Percentiles rank a stretch among this genome's conserved stretches.
These are phyloP conservation scores for Lepidurus couesii DNA, from an alignment of 1,140 invertebrate species.

Conservation along the genomic window DNA sequence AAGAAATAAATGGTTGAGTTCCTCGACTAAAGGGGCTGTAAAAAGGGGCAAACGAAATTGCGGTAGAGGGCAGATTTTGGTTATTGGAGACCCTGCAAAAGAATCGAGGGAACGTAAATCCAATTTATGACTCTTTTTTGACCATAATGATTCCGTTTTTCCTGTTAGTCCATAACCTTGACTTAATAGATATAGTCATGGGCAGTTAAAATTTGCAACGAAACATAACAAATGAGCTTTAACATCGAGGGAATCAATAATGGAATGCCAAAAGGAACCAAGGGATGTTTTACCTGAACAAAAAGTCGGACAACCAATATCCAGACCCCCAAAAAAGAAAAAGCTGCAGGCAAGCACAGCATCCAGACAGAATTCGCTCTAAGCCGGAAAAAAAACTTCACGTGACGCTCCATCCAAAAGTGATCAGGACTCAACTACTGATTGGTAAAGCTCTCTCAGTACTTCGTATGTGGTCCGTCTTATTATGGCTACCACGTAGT, in stretches of 20 bases:
- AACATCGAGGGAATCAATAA: background rate
- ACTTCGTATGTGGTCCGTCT: no score
- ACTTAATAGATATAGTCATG: background rate
- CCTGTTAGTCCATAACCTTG: background rate
- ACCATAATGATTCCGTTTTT: slow-evolving; percentile 1
- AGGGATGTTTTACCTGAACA: no score
- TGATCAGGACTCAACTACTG: no score
- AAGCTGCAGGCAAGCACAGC: no score
- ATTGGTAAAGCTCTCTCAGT: no score
- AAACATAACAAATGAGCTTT: background rate
- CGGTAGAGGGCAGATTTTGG: background rate
- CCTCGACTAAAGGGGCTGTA: background rate
- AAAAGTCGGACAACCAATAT: no score
- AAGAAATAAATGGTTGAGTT: background rate
- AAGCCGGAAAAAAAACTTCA: no score
- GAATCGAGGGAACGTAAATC: background rate
- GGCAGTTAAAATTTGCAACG: background rate
- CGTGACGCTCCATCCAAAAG: no score
- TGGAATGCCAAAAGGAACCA: background rate
- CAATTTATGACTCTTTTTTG: slow-evolving; percentile 5
- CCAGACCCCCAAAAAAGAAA: no score
- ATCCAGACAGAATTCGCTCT: no score
- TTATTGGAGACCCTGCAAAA: background rate
- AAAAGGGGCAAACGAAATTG: background rate
- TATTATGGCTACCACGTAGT: no score